phyloP scores from a whole-genome alignment of 2,888 invertebrate genomes.

The Tineola bisselliella region DNA sequence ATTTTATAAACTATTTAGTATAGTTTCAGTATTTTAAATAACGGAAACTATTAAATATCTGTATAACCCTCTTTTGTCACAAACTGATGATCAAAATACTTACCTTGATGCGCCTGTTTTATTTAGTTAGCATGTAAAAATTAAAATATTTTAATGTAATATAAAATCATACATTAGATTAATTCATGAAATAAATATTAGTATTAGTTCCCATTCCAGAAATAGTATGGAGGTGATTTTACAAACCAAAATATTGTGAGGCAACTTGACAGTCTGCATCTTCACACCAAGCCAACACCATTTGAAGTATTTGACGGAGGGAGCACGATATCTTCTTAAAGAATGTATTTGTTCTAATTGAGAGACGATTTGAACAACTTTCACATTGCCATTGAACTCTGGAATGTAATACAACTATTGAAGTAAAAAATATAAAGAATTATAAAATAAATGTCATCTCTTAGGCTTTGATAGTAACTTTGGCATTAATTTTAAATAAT shows the following conservation, averaged over 20 bases:
- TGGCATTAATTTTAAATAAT: too few species aligned
- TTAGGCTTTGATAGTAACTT: too few species aligned
- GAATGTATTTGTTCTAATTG: slow-evolving; percentile 61
- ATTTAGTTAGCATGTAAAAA: background rate
- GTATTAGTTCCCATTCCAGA: too few species aligned
- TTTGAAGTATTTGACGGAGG: slow-evolving; percentile 67
- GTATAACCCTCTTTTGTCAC: too few species aligned
- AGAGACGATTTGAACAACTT: slow-evolving; percentile 39
- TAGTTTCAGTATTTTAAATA: too few species aligned
- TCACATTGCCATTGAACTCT: slow-evolving; percentile 56
- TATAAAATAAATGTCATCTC: too few species aligned
- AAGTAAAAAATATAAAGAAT: too few species aligned
- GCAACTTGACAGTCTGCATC: slow-evolving; percentile 61
- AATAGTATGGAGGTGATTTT: background rate
- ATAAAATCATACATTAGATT: too few species aligned
- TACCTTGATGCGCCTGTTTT: background rate
- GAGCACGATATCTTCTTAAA: slow-evolving; percentile 72
- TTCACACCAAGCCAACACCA: slow-evolving; percentile 74
- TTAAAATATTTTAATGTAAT: background rate
- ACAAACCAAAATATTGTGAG: slow-evolving; percentile 65
- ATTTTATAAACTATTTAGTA: too few species aligned
- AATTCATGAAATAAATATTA: background rate
- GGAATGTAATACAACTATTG: too few species aligned
- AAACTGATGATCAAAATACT: background rate
- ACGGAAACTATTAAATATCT: too few species aligned